A percentile compares a stretch with the other conserved stretches of the same genome.
These are phyloP conservation scores for Pyrrhura leucotis DNA, from an alignment of 2,797 vertebrate species.

Conservation along the genomic window DNA sequence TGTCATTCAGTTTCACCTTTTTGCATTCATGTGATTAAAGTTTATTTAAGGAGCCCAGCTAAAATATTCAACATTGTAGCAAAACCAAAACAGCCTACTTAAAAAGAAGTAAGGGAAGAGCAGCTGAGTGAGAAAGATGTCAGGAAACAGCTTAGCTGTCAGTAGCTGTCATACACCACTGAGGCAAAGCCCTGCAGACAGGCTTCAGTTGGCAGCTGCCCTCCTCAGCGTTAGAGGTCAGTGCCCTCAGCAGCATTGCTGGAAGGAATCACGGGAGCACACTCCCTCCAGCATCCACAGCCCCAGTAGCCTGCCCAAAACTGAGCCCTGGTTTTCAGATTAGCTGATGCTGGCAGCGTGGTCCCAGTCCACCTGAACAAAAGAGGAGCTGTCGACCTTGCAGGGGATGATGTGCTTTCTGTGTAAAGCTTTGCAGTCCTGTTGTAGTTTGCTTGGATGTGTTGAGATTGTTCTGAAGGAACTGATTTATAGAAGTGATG, in stretches of 20 bases:
- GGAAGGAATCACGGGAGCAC: not conserved
- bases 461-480: not conserved
- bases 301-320: not conserved
- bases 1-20: conserved; percentile 9
- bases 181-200: conserved; percentile 12
- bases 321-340: not conserved
- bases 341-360: not conserved
- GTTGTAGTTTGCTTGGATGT: not conserved
- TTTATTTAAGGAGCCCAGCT: conserved; percentile 8
- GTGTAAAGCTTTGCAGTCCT: not conserved
- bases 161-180: not conserved
- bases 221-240: not conserved
- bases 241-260: not conserved
- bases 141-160: not conserved
- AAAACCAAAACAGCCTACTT: not conserved
- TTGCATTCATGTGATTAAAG: not conserved
- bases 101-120: not conserved
- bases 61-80: not conserved
- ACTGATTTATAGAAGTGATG: not conserved
- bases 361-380: not conserved
- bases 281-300: not conserved
- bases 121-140: not conserved
- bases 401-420: not conserved
- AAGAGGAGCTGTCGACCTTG: not conserved
- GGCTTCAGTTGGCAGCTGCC: not conserved